phyloP scores from a whole-genome alignment of 1,140 invertebrate genomes.

The Brachionus manjavacas region DNA sequence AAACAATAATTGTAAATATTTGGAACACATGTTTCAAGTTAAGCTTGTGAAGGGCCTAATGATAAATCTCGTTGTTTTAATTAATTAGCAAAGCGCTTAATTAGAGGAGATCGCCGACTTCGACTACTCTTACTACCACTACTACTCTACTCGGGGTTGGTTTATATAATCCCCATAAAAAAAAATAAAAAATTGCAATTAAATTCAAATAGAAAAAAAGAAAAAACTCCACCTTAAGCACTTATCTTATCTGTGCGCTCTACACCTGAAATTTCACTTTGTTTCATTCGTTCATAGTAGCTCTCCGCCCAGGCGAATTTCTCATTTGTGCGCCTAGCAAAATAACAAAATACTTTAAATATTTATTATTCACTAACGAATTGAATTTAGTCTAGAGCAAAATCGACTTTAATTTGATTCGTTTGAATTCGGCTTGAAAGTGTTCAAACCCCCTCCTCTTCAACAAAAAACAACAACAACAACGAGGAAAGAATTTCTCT shows the following conservation, averaged over 20 bases:
- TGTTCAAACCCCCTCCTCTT: not conserved
- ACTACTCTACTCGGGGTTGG: not conserved
- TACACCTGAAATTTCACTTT: conserved; percentile 19
- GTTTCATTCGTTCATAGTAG: not conserved
- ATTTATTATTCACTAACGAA: not conserved
- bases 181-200: not conserved
- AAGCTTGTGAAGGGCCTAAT: not conserved
- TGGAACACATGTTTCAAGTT: conserved; percentile 37
- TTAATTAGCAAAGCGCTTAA: conserved; percentile 34
- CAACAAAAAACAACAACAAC: not conserved
- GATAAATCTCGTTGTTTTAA: conserved; percentile 18
- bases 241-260: not conserved
- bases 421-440: not conserved
- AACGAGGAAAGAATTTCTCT: not conserved
- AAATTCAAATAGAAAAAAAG: not conserved
- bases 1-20: conserved; percentile 30
- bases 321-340: not conserved
- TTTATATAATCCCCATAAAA: conserved; percentile 21
- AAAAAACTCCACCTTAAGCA: conserved; percentile 25
- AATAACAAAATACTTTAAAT: not conserved
- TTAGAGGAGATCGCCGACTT: conserved; percentile 8
- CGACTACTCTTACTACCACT: not conserved
- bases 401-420: not conserved
- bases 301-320: not conserved
- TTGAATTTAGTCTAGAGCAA: not conserved